Base-by-base conservation (phyloP, 2,797 vertebrate genomes). In the Dromococcyx pavoninus region DNA sequence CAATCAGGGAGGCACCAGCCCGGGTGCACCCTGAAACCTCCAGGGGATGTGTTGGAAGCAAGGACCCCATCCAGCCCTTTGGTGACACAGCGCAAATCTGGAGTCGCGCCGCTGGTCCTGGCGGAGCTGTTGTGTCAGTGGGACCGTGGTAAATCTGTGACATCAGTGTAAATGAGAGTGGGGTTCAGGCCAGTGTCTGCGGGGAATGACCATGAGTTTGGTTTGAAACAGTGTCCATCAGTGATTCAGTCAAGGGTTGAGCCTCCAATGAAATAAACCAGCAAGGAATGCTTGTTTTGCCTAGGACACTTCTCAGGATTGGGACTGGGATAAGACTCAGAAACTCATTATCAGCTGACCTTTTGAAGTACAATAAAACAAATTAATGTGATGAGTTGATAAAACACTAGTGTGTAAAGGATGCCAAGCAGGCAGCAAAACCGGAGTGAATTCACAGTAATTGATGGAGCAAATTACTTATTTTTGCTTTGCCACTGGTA, bases 61-160 rank as follows among this genome's bases (percentile, higher is more conserved):
- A 69, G 64, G 80, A n/a, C 56, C 67, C 48, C 51, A 6, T 56
- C 22, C 85, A 37, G 60, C 70, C 91, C 53, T 33, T n/a, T 46
- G 2, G 94, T 95, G 94, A 94, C 95, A 90, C 90, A 85, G 90
- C 67, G 84, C 18, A 85, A 91, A 95, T 44, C 86, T 48, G 86
- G 75, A 93, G 85, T 64, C n/a, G 5, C 9, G 13, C 74, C 84
- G 9, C 88, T 25, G 65, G 27, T 27, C 66, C 82, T 3, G 5
- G 48, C 8, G n/a, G 71, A 82, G 72, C 72, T 3, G 7, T 25
- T 79, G 76, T 32, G 43, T 79, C 82, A 48, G 71, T 14, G 78
- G 84, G 81, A 48, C 72, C 79, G 8, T 53, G 19, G 60, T 30
- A 16, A 53, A 57, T 53, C 57, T 4, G 1, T 73, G 58, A 69